A percentile compares a stretch with the other conserved stretches of the same genome.
These are phyloP conservation scores for Pseudotriccus pelzelni DNA, from an alignment of 2,797 vertebrate genomes.

Conservation along the genomic window DNA sequence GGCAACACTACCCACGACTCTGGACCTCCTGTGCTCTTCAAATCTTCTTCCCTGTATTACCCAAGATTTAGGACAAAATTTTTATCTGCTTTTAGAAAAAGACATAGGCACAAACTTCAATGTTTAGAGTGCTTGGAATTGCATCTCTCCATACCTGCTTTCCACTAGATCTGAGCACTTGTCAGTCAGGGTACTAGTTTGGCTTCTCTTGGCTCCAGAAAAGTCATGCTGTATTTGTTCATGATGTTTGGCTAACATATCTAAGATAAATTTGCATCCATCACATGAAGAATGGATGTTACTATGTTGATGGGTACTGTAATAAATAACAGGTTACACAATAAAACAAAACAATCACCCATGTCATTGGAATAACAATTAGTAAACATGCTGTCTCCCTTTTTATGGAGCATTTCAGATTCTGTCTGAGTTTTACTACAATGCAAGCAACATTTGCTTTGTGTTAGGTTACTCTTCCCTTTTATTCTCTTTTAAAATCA, in stretches of 20 bases:
- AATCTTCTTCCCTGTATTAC: neutral
- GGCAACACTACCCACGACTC: neutral
- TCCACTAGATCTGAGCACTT: neutral
- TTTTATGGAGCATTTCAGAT: constrained; percentile 37
- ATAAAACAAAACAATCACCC: neutral
- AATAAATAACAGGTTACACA: constrained; percentile 32
- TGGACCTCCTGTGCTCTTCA: neutral
- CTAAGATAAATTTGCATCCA: neutral
- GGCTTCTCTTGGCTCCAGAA: neutral
- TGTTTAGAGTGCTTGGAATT: neutral
- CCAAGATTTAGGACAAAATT: neutral
- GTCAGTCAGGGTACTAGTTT: neutral
- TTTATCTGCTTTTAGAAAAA: neutral
- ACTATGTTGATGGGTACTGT: neutral
- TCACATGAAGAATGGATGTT: neutral
- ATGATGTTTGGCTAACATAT: neutral
- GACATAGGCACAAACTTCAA: neutral
- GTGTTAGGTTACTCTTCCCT: constrained; percentile 23
- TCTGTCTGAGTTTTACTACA: constrained; percentile 23
- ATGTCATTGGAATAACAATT: neutral
- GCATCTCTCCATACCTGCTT: neutral
- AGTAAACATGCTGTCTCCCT: neutral
- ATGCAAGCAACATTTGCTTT: constrained; percentile 53
- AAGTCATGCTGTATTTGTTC: neutral
- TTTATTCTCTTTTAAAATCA: constrained; percentile 25